Conservation (phyloP, 92 coral and sea anemone species). For the Epizoanthus rinbou region DNA sequence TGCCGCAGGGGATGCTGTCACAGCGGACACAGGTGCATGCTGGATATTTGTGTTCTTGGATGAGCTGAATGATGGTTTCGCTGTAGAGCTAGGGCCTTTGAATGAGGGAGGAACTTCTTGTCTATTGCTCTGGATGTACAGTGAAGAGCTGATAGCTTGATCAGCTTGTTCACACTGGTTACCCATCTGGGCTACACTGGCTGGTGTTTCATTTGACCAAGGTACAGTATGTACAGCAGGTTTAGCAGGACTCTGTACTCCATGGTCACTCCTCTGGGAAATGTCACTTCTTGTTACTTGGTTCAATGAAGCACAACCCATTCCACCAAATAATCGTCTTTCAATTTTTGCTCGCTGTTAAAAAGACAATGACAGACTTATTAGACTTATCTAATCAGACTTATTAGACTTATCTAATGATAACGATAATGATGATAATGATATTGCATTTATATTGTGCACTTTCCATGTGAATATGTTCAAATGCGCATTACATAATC, state of each 20-base stretch:
- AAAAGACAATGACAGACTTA: not conserved
- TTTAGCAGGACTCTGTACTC: not conserved
- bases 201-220: not conserved
- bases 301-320: not conserved
- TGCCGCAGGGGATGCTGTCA: not conserved
- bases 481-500: too few relatives aligned
- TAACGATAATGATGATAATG: too few relatives aligned
- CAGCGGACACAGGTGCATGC: not conserved
- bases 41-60: not conserved
- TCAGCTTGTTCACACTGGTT: not conserved
- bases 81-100: not conserved
- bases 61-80: too few relatives aligned
- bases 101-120: not conserved
- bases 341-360: slow-evolving; percentile 20
- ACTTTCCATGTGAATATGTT: too few relatives aligned
- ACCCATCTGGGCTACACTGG: not conserved
- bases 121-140: not conserved
- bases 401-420: not conserved
- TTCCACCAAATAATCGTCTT: not conserved
- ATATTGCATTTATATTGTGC: too few relatives aligned
- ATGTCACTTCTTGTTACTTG: not conserved
- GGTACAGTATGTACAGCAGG: too few relatives aligned
- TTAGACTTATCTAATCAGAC: not conserved
- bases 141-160: not conserved
- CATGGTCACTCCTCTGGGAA: not conserved